phyloP scores from a whole-genome alignment of 2,797 vertebrate species.

The Arnoldichthys spilopterus region DNA sequence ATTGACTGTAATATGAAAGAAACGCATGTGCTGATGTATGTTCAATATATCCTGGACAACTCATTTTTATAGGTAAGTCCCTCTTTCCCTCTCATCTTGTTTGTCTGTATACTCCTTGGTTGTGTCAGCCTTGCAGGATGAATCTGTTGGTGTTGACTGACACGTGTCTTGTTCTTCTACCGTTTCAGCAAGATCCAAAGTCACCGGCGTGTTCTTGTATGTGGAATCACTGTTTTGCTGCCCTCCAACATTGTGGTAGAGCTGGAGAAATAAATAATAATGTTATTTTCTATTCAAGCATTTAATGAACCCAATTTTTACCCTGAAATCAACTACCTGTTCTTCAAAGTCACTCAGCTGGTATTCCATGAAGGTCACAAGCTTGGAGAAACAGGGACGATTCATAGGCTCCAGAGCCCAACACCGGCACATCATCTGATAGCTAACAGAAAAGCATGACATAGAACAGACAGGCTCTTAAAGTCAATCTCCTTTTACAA shows the following conservation, averaged over 20 bases:
- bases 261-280: slow-evolving; percentile 59
- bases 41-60: not conserved
- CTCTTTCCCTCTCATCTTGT: slow-evolving; percentile 44
- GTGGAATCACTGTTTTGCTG: slow-evolving; percentile 33
- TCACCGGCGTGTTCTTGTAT: slow-evolving; percentile 63
- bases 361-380: slow-evolving; percentile 83
- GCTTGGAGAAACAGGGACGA: slow-evolving; percentile 86
- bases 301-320: not conserved
- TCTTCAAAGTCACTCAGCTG: slow-evolving; percentile 85
- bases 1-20: not conserved
- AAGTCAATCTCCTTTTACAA: not conserved
- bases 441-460: slow-evolving; percentile 72
- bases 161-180: slow-evolving; percentile 41
- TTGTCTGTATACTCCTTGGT: not conserved
- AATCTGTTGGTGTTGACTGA: slow-evolving; percentile 9
- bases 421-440: slow-evolving; percentile 87
- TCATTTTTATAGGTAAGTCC: not conserved
- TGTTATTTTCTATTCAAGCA: not conserved
- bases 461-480: not conserved
- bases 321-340: slow-evolving; percentile 75
- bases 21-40: not conserved
- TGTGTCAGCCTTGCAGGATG: slow-evolving; percentile 8
- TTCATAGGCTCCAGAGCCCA: slow-evolving; percentile 85
- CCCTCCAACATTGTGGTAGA: slow-evolving; percentile 70
- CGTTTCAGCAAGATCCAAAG: slow-evolving; percentile 55